Percentiles rank a stretch among this genome's conserved stretches.
phyloP scores from a whole-genome alignment of 2,113 vertebrate species.

The Geothlypis trichas region DNA sequence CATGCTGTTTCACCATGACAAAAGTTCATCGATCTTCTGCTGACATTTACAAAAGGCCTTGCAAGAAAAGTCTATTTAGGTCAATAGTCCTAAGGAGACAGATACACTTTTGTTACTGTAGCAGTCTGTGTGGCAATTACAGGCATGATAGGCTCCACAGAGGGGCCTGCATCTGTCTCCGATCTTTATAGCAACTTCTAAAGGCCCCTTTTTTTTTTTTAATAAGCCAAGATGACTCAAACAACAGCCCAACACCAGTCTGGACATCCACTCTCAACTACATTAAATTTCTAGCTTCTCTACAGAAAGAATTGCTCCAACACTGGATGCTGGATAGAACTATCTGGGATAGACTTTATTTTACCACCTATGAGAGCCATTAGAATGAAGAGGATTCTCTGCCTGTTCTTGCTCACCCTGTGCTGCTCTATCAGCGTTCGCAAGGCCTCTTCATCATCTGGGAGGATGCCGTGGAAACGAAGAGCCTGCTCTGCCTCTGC shows the following conservation, averaged over 20 bases:
- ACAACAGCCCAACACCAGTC: not conserved
- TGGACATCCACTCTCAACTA: not conserved
- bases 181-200: not conserved
- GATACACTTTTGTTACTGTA: not conserved
- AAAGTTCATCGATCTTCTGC: not conserved
- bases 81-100: not conserved
- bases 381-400: not conserved
- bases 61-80: not conserved
- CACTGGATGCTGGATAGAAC: not conserved
- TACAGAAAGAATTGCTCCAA: not conserved
- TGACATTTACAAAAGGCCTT: conserved; percentile 4
- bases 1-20: not conserved
- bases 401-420: conserved; percentile 76
- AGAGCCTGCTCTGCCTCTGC: conserved; percentile 94
- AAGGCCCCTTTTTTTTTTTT: not conserved
- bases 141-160: not conserved
- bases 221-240: not conserved
- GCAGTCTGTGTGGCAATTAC: not conserved
- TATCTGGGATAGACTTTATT: not conserved
- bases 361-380: not conserved
- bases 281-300: not conserved
- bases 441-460: conserved; percentile 94
- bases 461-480: conserved; percentile 92
- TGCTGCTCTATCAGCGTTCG: conserved; percentile 89
- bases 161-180: not conserved